Evolutionary conservation across 2,797 vertebrate species (phyloP), one percentile per base, ranked within the genome.

Genomic region (Melanitta fusca): DNA sequence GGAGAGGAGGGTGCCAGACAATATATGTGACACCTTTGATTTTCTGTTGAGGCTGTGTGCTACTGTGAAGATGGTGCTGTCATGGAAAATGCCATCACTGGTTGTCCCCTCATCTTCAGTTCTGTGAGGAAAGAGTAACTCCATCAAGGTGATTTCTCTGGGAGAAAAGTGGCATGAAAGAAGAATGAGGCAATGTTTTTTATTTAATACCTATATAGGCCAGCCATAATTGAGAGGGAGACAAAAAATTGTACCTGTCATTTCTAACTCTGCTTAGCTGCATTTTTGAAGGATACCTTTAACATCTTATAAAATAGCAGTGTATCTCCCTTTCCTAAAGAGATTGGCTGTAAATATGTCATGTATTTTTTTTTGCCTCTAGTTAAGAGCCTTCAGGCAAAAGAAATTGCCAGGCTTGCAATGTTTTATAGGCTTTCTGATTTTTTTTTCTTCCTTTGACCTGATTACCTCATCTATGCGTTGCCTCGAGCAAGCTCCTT

Each of bases 171-270:
- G 71, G 13, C 61, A n/a, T 11, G 39, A 89, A 70, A 80, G 41
- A 49, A 91, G 71, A 68, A 62, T 4, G 53, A 88, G 78, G 68
- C 83, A 65, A 71, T 1, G 1, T 54, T 45, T 34, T 83, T 82
- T 68, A 57, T 75, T 89, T 80, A 75, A 45, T 38, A 36, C 28
- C 43, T 45, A 3, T 51, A 34, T n/a, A 70, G 82, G 43, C 58
- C 62, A 30, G 32, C 69, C 75, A 9, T 84, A 73, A 85, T 62
- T 64, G 85, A 90, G 68, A 93, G 56, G 58, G 41, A 91, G 88
- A 89, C 27, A 64, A 85, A 86, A 95, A 91, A 90, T 64, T 38
- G 21, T 65, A 14, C 66, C 85, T 92, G 93, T 80, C 45, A 45
- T 64, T 95, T 93, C 69, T 38, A 62, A 28, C 68, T 89, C 56